Evolutionary conservation across 2,888 invertebrate species (phyloP).

Genomic region (Torymus aiolomorphi): DNA sequence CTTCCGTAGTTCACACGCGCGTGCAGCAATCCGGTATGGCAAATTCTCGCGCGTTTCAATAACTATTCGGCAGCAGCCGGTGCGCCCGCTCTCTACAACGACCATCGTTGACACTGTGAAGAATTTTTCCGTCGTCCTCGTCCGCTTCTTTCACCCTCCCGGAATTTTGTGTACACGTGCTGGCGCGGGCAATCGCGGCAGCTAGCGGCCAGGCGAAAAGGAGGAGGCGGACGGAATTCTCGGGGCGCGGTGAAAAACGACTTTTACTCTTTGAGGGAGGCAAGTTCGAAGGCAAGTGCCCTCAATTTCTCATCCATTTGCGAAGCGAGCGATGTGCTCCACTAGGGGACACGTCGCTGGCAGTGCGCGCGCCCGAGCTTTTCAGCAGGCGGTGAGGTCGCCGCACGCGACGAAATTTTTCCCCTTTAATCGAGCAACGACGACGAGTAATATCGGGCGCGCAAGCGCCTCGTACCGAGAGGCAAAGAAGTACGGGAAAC

Average conservation of each 20-base stretch:
- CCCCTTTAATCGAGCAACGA: slow-evolving; percentile 44
- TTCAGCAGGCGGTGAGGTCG: neutral
- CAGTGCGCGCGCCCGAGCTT: neutral
- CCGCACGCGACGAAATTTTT: slow-evolving; percentile 35
- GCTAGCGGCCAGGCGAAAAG: neutral
- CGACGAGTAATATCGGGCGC: slow-evolving; percentile 45
- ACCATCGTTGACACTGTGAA: slow-evolving; percentile 13
- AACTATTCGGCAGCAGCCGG: slow-evolving; percentile 1
- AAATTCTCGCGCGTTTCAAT: slow-evolving; percentile 13
- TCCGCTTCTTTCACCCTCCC: neutral
- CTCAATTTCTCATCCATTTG: slow-evolving; percentile 53
- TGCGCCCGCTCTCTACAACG: neutral
- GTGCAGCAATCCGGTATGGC: neutral
- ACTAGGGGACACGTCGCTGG: slow-evolving; percentile 5
- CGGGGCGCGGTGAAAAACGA: slow-evolving; percentile 45
- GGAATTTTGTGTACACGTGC: neutral
- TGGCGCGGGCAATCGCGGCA: neutral
- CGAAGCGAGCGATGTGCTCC: slow-evolving; percentile 11
- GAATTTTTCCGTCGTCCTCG: slow-evolving; percentile 19
- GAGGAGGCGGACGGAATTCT: slow-evolving; percentile 16
- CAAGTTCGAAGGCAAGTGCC: slow-evolving; percentile 37
- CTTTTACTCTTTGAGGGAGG: slow-evolving; percentile 43
- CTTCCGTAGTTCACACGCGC: too few species aligned
- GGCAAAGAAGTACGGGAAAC: neutral
- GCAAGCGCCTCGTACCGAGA: neutral